Evolutionary conservation across 2,888 invertebrate genomes (phyloP), one percentile per base, ranked within the genome.

Genomic region (Pristionchus mayeri): DNA sequence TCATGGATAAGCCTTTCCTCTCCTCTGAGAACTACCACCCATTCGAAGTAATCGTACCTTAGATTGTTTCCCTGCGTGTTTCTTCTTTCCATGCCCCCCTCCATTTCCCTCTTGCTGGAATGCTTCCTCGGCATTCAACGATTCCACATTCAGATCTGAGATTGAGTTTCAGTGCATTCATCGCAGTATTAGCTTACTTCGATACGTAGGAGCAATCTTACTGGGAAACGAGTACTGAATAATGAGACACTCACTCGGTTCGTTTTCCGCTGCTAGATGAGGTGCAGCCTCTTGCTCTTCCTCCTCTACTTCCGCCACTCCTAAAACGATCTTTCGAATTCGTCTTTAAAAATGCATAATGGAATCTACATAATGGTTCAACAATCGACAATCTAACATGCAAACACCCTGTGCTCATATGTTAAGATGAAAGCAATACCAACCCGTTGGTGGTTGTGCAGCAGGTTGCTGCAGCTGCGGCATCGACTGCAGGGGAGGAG

Each of bases 211-310:
- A 54, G 54, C 4, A 54, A n/a, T 13, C 44, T 44, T 13, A 18
- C 13, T 21, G 40, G 21, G n/a, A 71, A 37, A n/a, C 40, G 24
- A 40, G 24, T 37, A 40, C 37, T n/a, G 40, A 40, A 11, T 1
- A 18, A 44, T 44, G 44, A 44, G 44, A 44, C 44, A 71, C 71
- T 71, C 40, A 71, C 71, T 71, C 18, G 7, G 24, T 4, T 40
- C 71, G 9, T 40, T 40, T 24, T 71, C 71, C 21, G 37, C 71
- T n/a, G 18, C 18, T 24, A 71, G 16, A 13, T 71, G 71, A 37
- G 71, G 71, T 24, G 71, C 71, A n/a, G 37, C 71, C 40, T 71
- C 71, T 24, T 71, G n/a, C 40, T 71, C 71, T 44, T 71, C 71
- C 7, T 71, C 71, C 0, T 71, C 71, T 9, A 24, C 11, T 7